A percentile compares a stretch with the other conserved stretches of the same genome.
phyloP scores from a whole-genome alignment of 2,113 vertebrate species.

The Lepus timidus region DNA sequence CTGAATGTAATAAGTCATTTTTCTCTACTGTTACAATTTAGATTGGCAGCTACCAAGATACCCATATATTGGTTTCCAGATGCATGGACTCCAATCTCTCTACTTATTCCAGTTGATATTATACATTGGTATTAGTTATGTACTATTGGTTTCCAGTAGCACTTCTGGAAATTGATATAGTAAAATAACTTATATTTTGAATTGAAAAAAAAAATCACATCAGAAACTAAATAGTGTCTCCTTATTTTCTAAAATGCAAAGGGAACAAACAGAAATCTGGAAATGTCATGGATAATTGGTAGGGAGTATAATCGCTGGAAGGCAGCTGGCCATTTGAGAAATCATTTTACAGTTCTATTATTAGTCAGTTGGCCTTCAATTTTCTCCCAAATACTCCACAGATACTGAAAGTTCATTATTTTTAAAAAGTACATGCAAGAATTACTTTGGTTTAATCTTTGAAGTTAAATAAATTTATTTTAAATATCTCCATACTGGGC shows the following conservation, averaged over 20 bases:
- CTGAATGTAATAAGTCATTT: neutral
- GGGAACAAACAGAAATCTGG: constrained; percentile 61
- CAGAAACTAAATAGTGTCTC: constrained; percentile 62
- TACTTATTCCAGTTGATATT: constrained; percentile 25
- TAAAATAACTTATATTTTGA: constrained; percentile 71
- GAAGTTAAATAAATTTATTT: neutral
- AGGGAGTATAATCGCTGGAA: constrained; percentile 44
- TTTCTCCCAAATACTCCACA: constrained; percentile 18
- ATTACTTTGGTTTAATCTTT: constrained; percentile 12
- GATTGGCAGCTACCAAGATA: neutral
- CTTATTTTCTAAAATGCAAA: constrained; percentile 76
- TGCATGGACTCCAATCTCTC: neutral
- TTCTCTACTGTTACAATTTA: neutral
- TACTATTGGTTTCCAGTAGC: constrained; percentile 71
- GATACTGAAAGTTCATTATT: neutral
- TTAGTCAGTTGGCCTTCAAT: constrained; percentile 56
- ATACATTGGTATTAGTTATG: constrained; percentile 74
- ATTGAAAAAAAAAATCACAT: constrained; percentile 77
- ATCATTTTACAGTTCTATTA: constrained; percentile 33
- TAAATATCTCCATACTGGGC: neutral
- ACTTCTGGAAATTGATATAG: constrained; percentile 46
- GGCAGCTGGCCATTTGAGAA: constrained; percentile 30
- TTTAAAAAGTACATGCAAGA: neutral
- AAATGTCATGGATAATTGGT: constrained; percentile 36
- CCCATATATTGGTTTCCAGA: neutral